Evolutionary conservation across 2,797 vertebrate genomes (phyloP).

Genomic region (Lycodopsis pacificus): DNA sequence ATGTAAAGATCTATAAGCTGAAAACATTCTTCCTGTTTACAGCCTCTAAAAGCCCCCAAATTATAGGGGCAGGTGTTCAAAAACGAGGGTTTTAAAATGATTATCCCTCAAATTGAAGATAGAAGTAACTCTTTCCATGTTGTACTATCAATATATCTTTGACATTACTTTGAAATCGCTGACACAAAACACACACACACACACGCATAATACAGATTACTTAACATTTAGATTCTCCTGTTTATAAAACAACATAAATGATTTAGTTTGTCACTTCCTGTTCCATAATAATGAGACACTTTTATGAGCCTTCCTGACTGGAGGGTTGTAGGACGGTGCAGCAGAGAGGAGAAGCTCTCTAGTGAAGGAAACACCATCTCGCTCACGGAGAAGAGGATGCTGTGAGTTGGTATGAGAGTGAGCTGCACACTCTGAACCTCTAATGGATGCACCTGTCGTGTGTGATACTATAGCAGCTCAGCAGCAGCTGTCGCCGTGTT

Average conservation of each 20-base stretch:
- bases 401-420: background rate
- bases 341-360: background rate
- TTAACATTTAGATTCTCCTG: too few species aligned
- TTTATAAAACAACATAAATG: too few species aligned
- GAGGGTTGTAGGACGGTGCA: background rate
- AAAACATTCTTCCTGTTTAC: background rate
- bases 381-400: background rate
- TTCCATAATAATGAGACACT: too few species aligned
- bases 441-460: constrained; percentile 60
- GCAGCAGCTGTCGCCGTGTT: constrained; percentile 60
- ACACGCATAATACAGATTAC: too few species aligned
- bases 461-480: constrained; percentile 21
- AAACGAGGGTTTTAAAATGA: background rate
- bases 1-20: background rate
- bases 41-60: background rate
- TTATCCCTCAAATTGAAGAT: too few species aligned
- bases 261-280: too few species aligned
- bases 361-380: background rate
- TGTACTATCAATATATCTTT: too few species aligned
- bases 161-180: too few species aligned
- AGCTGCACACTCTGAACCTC: background rate
- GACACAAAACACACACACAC: too few species aligned
- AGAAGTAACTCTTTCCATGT: too few species aligned
- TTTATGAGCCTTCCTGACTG: background rate
- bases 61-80: background rate